Evolutionary conservation across 2,797 vertebrate genomes (phyloP).

Genomic region (Falco berigora): DNA sequence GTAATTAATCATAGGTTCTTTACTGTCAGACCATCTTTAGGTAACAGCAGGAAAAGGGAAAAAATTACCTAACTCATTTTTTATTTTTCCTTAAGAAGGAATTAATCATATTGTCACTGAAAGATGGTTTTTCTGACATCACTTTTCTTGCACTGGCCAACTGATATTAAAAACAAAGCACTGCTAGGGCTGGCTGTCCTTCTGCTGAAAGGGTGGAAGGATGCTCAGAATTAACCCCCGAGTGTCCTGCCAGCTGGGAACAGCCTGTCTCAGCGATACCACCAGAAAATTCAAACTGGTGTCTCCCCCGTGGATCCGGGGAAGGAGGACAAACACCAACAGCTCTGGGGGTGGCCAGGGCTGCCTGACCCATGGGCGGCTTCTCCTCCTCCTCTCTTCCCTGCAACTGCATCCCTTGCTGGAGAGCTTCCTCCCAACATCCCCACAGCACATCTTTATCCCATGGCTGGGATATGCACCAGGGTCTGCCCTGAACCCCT

Average conservation of each 20-base stretch:
- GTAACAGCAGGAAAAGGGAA: neutral
- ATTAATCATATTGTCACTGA: slow-evolving; percentile 51
- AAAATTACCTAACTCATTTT: neutral
- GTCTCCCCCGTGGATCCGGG: neutral
- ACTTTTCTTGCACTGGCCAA: neutral
- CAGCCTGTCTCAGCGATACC: fast-evolving
- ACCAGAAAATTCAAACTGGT: neutral
- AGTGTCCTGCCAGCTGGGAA: neutral
- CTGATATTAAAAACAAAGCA: slow-evolving; percentile 16
- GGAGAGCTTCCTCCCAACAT: neutral
- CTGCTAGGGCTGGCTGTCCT: neutral
- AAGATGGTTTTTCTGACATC: slow-evolving; percentile 22
- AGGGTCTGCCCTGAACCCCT: neutral
- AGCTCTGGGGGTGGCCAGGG: neutral
- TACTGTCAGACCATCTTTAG: slow-evolving; percentile 22
- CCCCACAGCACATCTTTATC: neutral
- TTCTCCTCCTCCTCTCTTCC: neutral
- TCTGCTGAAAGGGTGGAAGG: neutral
- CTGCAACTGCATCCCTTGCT: fast-evolving
- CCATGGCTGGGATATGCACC: neutral
- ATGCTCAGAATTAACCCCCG: neutral
- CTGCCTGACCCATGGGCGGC: neutral
- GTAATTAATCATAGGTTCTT: slow-evolving; percentile 54
- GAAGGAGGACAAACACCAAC: neutral
- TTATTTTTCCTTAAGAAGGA: neutral